phyloP scores from a whole-genome alignment of 2,888 invertebrate genomes.

The Hololepta plana region DNA sequence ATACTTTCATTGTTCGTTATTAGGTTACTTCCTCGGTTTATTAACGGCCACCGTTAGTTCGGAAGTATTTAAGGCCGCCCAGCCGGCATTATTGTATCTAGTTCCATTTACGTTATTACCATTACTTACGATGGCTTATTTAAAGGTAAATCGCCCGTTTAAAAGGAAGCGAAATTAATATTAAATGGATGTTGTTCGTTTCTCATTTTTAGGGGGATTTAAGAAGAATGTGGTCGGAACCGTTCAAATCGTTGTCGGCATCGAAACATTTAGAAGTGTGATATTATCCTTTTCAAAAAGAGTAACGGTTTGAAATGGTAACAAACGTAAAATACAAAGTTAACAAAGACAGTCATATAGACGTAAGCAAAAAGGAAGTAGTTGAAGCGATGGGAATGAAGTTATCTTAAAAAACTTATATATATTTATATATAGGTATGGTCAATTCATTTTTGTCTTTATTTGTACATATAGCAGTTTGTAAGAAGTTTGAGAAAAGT shows the following conservation, averaged over 20 bases:
- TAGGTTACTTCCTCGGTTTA: constrained; percentile 90
- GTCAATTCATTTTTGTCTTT: too few species aligned
- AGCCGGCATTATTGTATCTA: constrained; percentile 90
- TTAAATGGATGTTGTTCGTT: background rate
- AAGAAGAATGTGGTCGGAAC: constrained; percentile 95
- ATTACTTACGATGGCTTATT: constrained; percentile 91
- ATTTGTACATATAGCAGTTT: too few species aligned
- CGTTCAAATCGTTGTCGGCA: constrained; percentile 67
- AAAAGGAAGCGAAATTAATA: background rate
- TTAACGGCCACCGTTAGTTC: constrained; percentile 94
- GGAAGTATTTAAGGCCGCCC: constrained; percentile 95
- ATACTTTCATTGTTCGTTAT: constrained; percentile 96
- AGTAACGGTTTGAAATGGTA: constrained; percentile 1
- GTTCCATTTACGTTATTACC: constrained; percentile 96
- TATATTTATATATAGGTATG: too few species aligned
- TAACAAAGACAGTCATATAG: too few species aligned
- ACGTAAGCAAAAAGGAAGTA: too few species aligned
- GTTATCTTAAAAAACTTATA: too few species aligned
- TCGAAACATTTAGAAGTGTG: constrained; percentile 72
- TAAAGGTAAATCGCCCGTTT: constrained; percentile 51
- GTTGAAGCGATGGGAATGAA: too few species aligned
- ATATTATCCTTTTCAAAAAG: too few species aligned
- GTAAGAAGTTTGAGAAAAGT: too few species aligned
- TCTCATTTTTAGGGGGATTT: constrained; percentile 65
- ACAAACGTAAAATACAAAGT: too few species aligned